Percentiles rank a stretch among this genome's conserved stretches.
Conservation (phyloP, 2,797 vertebrate genomes). For the Karalla daura region DNA sequence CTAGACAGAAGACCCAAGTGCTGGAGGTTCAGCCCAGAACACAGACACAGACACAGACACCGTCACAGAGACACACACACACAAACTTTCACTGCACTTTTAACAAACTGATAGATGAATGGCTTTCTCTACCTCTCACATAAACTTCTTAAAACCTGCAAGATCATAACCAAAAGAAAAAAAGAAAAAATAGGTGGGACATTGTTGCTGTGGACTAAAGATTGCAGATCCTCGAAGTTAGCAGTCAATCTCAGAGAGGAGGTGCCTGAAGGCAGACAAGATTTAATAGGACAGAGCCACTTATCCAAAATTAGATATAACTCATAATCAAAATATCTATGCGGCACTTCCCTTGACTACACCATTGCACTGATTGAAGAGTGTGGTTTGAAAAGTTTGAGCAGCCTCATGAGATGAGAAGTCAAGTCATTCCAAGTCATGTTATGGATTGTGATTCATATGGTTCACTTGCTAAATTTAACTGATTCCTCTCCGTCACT, state of each 20-base stretch:
- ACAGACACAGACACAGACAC: conserved; percentile 5
- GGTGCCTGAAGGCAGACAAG: conserved; percentile 1
- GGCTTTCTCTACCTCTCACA: background rate
- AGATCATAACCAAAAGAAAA: background rate
- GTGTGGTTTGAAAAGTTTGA: background rate
- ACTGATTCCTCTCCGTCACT: too few relatives aligned
- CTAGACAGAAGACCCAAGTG: conserved; percentile 47
- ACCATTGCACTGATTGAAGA: background rate
- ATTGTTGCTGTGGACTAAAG: background rate
- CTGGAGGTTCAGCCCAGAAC: background rate
- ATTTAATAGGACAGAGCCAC: conserved; percentile 26
- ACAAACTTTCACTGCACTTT: background rate
- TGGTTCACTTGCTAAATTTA: too few relatives aligned
- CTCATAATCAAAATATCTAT: conserved; percentile 34
- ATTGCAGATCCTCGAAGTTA: background rate
- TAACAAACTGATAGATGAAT: too few relatives aligned
- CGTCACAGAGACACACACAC: background rate
- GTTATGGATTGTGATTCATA: too few relatives aligned
- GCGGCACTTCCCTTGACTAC: conserved; percentile 7
- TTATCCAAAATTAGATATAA: conserved; percentile 38
- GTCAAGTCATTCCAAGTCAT: background rate
- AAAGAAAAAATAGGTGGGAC: too few relatives aligned
- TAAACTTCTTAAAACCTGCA: too few relatives aligned
- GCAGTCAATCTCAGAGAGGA: background rate
- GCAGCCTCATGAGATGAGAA: background rate